Conservation (phyloP, 2,888 invertebrate genomes). For the Hydrotaea diabolus region DNA sequence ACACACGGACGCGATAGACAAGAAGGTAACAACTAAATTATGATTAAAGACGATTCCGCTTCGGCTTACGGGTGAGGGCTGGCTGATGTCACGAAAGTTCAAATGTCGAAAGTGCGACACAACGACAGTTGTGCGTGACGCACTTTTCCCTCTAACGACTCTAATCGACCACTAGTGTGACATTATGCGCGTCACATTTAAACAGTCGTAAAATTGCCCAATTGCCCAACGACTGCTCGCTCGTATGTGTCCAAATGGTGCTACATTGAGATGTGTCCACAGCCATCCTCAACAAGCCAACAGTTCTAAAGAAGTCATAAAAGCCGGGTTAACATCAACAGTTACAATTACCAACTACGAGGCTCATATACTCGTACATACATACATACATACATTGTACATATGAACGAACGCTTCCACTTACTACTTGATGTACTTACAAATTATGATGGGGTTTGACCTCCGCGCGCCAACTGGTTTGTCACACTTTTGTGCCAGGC, state of each 20-base stretch:
- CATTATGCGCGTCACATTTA: slow-evolving; percentile 23
- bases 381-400: slow-evolving; percentile 9
- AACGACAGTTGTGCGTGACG: slow-evolving; percentile 33
- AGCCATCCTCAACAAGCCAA: slow-evolving; percentile 44
- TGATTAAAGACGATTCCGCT: neutral
- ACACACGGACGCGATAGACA: neutral
- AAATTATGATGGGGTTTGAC: slow-evolving; percentile 62
- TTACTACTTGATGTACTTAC: slow-evolving; percentile 18
- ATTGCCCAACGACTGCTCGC: neutral
- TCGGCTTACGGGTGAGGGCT: neutral
- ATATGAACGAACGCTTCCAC: neutral
- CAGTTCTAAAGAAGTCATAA: slow-evolving; percentile 33
- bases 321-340: slow-evolving; percentile 34
- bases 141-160: neutral
- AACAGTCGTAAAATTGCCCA: slow-evolving; percentile 41
- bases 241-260: neutral
- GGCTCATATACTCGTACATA: slow-evolving; percentile 23
- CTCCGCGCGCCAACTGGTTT: slow-evolving; percentile 74
- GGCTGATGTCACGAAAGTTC: neutral
- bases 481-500: slow-evolving; percentile 77
- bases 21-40: slow-evolving; percentile 16
- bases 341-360: slow-evolving; percentile 56
- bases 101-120: slow-evolving; percentile 46
- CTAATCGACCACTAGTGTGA: slow-evolving; percentile 20
- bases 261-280: slow-evolving; percentile 48